Conservation (phyloP, 2,888 invertebrate genomes). For the Eilema depressum region DNA sequence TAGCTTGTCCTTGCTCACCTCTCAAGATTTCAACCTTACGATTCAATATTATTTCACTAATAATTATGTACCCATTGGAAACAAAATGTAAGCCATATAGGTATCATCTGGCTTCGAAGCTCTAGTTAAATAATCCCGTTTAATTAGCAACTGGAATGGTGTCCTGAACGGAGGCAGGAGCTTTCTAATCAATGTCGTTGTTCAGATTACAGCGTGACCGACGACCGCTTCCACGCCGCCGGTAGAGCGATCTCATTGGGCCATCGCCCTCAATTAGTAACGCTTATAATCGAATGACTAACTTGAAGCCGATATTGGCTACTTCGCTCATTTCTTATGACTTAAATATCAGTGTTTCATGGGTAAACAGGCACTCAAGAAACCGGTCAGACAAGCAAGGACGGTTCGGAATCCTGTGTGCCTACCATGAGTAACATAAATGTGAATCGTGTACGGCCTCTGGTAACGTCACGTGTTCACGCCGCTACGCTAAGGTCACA, state of each 20-base stretch:
- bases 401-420: conserved; percentile 53
- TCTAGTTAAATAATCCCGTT: conserved; percentile 60
- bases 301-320: conserved; percentile 28
- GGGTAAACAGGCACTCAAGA: conserved; percentile 56
- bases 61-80: conserved; percentile 26
- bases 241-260: conserved; percentile 52
- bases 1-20: too few relatives aligned
- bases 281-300: conserved; percentile 56
- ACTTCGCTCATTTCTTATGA: conserved; percentile 26
- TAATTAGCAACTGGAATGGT: conserved; percentile 43
- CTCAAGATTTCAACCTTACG: too few relatives aligned
- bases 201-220: conserved; percentile 40
- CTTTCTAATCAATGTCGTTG: conserved; percentile 41
- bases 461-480: neutral
- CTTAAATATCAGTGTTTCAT: conserved; percentile 42
- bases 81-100: conserved; percentile 46
- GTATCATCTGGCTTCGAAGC: conserved; percentile 39
- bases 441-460: neutral
- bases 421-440: conserved; percentile 50
- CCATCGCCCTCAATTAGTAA: conserved; percentile 61
- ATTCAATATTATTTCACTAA: too few relatives aligned
- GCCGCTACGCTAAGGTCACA: neutral
- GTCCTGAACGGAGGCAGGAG: conserved; percentile 27
- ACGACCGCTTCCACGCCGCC: conserved; percentile 29
- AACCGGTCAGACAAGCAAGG: conserved; percentile 60